Evolutionary conservation across 2,113 vertebrate species (phyloP).

Genomic region (Pogona vitticeps): DNA sequence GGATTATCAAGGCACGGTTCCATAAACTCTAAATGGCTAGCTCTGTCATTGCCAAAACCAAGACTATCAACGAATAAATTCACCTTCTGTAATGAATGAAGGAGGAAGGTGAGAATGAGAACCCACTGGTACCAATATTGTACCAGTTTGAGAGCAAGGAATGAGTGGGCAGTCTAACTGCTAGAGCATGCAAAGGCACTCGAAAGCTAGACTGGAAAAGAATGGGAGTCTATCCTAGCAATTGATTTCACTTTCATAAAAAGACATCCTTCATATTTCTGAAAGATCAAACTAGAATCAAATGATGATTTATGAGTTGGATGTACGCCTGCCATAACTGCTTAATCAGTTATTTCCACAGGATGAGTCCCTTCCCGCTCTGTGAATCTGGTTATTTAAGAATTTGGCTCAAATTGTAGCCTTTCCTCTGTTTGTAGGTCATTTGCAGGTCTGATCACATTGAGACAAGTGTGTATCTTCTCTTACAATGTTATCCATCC

Average conservation of each 20-base stretch:
- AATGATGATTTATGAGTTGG: not conserved
- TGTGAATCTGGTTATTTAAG: not conserved
- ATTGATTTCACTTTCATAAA: not conserved
- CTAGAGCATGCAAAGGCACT: not conserved
- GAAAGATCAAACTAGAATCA: not conserved
- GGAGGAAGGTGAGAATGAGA: not conserved
- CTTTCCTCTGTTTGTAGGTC: not conserved
- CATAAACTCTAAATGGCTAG: not conserved
- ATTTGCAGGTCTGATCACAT: no score
- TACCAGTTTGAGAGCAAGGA: not conserved
- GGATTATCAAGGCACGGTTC: not conserved
- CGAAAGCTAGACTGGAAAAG: not conserved
- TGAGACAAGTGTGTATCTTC: no score
- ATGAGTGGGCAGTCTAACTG: not conserved
- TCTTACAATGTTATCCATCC: no score
- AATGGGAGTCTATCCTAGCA: not conserved
- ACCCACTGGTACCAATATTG: not conserved
- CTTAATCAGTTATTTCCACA: not conserved
- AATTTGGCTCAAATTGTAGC: not conserved
- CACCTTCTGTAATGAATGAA: not conserved
- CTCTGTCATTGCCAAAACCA: not conserved
- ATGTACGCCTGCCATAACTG: not conserved
- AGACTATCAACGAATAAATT: not conserved
- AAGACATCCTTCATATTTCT: not conserved
- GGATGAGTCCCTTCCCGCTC: not conserved